Conservation (phyloP, 1,140 invertebrate species). For the Ephestia elutella region DNA sequence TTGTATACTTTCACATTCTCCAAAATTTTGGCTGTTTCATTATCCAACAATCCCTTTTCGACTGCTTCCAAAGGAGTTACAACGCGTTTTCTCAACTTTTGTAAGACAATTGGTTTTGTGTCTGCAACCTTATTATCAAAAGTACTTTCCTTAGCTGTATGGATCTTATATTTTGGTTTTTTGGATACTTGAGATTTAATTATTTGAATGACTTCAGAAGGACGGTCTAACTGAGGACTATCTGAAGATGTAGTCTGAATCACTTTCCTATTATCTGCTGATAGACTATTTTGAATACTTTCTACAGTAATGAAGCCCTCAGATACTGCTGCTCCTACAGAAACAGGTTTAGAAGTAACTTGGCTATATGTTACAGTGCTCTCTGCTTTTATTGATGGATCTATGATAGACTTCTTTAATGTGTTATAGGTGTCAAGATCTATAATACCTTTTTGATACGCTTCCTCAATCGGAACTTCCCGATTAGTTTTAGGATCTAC, state of each 20-base stretch:
- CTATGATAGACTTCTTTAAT: conserved; percentile 21
- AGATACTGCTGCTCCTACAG: conserved; percentile 60
- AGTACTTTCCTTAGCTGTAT: conserved; percentile 76
- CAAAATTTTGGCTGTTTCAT: conserved; percentile 82
- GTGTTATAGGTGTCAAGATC: conserved; percentile 32
- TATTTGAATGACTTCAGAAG: conserved; percentile 51
- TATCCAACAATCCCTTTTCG: conserved; percentile 83
- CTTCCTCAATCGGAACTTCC: conserved; percentile 35
- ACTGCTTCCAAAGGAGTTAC: conserved; percentile 82
- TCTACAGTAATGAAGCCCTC: conserved; percentile 66
- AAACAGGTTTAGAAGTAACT: conserved; percentile 39
- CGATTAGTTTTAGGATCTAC: conserved; percentile 38
- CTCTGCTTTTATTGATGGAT: conserved; percentile 7
- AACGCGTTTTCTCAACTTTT: conserved; percentile 85
- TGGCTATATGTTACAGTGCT: conserved; percentile 22
- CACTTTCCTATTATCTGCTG: conserved; percentile 49
- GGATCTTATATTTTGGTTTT: conserved; percentile 81
- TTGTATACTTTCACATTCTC: conserved; percentile 73
- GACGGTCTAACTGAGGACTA: conserved; percentile 50
- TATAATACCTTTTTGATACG: conserved; percentile 32
- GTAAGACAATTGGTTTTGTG: conserved; percentile 81
- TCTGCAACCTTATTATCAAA: conserved; percentile 75
- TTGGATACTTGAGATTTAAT: conserved; percentile 74
- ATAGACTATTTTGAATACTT: conserved; percentile 55
- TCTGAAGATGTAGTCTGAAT: conserved; percentile 34